phyloP scores from a whole-genome alignment of 2,113 vertebrate species.

The Hippopotamus amphibius region DNA sequence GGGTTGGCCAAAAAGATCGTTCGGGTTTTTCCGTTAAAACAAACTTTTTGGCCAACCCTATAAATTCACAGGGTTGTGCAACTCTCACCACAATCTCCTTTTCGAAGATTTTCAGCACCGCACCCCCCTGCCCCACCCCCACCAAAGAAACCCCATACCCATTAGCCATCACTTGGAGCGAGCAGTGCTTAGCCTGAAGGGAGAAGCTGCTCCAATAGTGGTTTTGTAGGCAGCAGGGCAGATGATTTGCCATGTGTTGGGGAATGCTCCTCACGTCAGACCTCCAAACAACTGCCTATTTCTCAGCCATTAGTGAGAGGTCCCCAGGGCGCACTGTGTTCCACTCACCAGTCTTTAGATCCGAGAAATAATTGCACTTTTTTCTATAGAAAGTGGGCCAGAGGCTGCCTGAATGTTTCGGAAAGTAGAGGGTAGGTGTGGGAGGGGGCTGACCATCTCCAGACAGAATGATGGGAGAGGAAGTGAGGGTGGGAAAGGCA shows the following conservation, averaged over 20 bases:
- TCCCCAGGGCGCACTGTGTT: neutral
- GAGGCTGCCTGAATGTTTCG: neutral
- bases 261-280: neutral
- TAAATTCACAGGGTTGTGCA: too few relatives aligned
- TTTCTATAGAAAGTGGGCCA: neutral
- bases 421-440: neutral
- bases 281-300: neutral
- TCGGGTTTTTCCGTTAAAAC: too few relatives aligned
- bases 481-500: neutral
- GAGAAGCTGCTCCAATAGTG: neutral
- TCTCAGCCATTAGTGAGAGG: neutral
- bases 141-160: accelerated
- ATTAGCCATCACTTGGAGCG: neutral
- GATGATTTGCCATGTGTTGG: neutral
- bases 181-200: neutral
- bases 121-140: too few relatives aligned
- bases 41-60: too few relatives aligned
- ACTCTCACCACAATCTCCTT: neutral
- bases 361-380: neutral
- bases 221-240: neutral
- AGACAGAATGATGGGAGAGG: neutral
- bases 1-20: too few relatives aligned
- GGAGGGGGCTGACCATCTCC: neutral
- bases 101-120: neutral
- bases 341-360: neutral